Evolutionary conservation across 2,797 vertebrate genomes (phyloP), one percentile per base, ranked within the genome.

Genomic region (Chanos chanos): DNA sequence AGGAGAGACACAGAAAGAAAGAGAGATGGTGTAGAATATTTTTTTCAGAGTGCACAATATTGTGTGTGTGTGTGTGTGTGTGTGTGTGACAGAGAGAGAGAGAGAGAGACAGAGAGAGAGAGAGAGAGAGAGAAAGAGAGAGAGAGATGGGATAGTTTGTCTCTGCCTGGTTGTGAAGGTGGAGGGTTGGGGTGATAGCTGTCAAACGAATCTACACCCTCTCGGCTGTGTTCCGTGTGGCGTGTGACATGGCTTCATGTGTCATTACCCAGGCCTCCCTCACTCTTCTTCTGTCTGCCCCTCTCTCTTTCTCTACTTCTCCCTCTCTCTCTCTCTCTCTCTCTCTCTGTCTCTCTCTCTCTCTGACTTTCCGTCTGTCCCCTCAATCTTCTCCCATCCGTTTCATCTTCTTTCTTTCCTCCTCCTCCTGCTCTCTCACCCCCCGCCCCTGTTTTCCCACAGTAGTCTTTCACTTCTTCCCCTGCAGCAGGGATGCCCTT

Each of bases 161-260:
- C 66, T 53, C 48, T 51, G 66, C 63, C 39, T 51, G 19, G 15
- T 49, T 49, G 33, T 22, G 65, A 52, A 39, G 39, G 19, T 19
- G 51, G 33, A 34, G 47, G 51, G 55, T 21, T 25, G n/a, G n/a
- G n/a, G n/a, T n/a, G n/a, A n/a, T n/a, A n/a, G n/a, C n/a, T n/a
- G n/a, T n/a, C n/a, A n/a, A n/a, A n/a, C n/a, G n/a, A n/a, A n/a
- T n/a, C n/a, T 7, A n/a, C 44, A 19, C 21, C 25, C 5, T 36
- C 16, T 24, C 28, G 13, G 4, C 21, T 1, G 19, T 16, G 7
- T 19, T 33, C 28, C 10, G 10, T 33, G 27, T 22, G 2, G 10
- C 1, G 25, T 58, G 55, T 34, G 39, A 18, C n/a, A n/a, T n/a
- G n/a, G n/a, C n/a, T n/a, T n/a, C n/a, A n/a, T n/a, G n/a, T n/a